phyloP scores from a whole-genome alignment of 2,113 vertebrate genomes.

The Melanostigma gelatinosum region DNA sequence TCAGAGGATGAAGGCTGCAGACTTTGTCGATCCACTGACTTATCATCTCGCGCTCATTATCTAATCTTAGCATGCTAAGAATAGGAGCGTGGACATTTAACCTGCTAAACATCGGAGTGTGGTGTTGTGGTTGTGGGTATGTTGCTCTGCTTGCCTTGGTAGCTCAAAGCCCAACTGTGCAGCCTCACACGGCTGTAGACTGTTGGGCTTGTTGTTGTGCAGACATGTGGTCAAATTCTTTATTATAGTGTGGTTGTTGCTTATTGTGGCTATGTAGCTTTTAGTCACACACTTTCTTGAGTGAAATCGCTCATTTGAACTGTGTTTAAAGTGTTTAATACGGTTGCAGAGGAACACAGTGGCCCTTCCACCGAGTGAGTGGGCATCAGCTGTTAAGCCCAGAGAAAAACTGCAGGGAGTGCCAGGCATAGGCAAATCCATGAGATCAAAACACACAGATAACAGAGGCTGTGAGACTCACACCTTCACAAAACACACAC shows the following conservation, averaged over 20 bases:
- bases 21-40: not conserved
- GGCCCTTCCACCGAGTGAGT: not conserved
- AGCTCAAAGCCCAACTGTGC: not conserved
- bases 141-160: not conserved
- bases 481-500: slow-evolving; percentile 36
- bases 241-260: not conserved
- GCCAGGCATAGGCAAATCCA: slow-evolving; percentile 80
- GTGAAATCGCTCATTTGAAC: not conserved
- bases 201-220: not conserved
- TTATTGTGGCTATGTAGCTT: not conserved
- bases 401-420: slow-evolving; percentile 57
- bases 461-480: slow-evolving; percentile 57
- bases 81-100: not conserved
- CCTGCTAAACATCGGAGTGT: not conserved
- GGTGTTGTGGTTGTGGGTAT: not conserved
- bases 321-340: not conserved
- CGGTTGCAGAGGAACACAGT: not conserved
- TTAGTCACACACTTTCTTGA: no score
- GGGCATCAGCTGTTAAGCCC: slow-evolving; percentile 7
- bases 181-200: not conserved
- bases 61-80: not conserved
- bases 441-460: slow-evolving; percentile 74
- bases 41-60: no score
- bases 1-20: not conserved
- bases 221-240: not conserved